A percentile compares a stretch with the other conserved stretches of the same genome.
Evolutionary conservation across 2,888 invertebrate species (phyloP).

Genomic region (Apamea sordens): DNA sequence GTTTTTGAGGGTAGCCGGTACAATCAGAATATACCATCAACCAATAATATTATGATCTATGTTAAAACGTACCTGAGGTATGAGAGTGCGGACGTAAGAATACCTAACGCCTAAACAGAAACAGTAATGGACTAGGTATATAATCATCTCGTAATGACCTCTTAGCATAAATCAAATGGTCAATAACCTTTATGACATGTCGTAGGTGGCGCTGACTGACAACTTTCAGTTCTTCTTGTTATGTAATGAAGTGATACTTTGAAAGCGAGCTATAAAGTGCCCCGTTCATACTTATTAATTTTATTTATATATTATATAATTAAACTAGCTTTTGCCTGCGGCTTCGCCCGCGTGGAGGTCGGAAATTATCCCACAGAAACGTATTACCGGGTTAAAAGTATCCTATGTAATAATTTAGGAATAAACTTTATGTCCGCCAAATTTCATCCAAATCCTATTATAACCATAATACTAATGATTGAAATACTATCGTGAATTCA

Average conservation of each 20-base stretch:
- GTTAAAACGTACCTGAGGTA: neutral
- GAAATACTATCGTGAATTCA: no score
- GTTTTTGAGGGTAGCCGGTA: neutral
- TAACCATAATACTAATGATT: no score
- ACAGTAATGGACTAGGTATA: neutral
- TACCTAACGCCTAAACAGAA: slow-evolving; percentile 8
- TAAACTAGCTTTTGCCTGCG: no score
- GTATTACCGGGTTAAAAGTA: no score
- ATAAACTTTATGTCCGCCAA: no score
- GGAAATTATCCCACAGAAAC: no score
- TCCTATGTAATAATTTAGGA: no score
- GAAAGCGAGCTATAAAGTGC: neutral
- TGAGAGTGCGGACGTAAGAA: neutral
- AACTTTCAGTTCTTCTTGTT: slow-evolving; percentile 39
- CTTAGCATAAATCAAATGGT: slow-evolving; percentile 48
- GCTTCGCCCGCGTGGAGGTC: no score
- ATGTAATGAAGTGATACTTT: slow-evolving; percentile 12
- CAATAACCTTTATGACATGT: slow-evolving; percentile 30
- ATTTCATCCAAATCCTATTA: no score
- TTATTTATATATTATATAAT: no score
- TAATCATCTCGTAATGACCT: slow-evolving; percentile 24
- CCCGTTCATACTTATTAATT: neutral
- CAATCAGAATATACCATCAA: neutral
- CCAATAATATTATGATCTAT: neutral
- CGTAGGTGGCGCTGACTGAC: slow-evolving; percentile 33